phyloP scores from a whole-genome alignment of 2,797 vertebrate genomes.

The Sphenopsis melanotis region DNA sequence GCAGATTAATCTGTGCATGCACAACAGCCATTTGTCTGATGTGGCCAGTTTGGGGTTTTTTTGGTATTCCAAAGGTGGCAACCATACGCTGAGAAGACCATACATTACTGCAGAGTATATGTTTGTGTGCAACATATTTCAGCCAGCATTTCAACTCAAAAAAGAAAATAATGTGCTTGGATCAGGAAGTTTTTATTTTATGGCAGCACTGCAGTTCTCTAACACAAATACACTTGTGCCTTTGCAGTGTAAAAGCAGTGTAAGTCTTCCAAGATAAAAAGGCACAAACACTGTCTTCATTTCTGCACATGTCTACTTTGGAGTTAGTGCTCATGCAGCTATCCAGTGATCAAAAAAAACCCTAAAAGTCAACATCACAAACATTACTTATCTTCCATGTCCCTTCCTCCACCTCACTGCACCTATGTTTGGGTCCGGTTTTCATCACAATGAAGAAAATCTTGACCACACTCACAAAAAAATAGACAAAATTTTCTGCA shows the following conservation, averaged over 20 bases:
- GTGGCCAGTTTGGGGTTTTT: neutral
- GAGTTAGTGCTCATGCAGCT: neutral
- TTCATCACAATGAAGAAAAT: neutral
- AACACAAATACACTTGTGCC: neutral
- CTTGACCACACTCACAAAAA: neutral
- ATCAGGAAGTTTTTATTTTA: neutral
- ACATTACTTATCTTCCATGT: neutral
- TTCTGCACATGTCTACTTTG: neutral
- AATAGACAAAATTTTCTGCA: neutral
- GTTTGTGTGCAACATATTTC: neutral
- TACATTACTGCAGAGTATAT: neutral
- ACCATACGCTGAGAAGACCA: conserved; percentile 12
- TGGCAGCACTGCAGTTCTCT: neutral
- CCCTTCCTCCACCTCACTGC: neutral
- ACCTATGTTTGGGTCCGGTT: neutral
- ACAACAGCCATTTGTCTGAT: conserved; percentile 42
- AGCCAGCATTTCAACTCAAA: neutral
- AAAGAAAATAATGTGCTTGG: neutral
- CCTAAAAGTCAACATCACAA: neutral
- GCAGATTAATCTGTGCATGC: conserved; percentile 2
- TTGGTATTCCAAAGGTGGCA: conserved; percentile 51
- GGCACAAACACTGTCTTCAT: neutral
- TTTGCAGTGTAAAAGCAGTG: neutral
- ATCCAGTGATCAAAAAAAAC: neutral
- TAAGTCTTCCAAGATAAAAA: neutral